phyloP scores from a whole-genome alignment of 2,888 invertebrate species.

The Agriotes lineatus region DNA sequence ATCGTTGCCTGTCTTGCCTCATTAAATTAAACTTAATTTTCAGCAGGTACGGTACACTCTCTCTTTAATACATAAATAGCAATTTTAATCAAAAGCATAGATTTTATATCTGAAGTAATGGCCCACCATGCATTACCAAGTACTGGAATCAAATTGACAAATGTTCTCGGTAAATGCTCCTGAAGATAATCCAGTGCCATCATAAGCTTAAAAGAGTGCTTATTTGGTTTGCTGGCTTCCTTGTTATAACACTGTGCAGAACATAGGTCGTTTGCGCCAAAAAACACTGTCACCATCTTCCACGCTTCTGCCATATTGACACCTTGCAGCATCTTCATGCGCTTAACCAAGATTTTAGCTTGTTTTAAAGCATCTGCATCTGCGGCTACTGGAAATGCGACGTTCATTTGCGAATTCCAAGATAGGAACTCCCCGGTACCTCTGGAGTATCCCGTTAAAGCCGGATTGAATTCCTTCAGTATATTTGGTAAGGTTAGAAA shows the following conservation, averaged over 20 bases:
- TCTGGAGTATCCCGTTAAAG: conserved; percentile 77
- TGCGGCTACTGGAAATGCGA: conserved; percentile 81
- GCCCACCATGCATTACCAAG: conserved; percentile 68
- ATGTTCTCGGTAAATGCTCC: conserved; percentile 74
- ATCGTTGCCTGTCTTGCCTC: too few species aligned
- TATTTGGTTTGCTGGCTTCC: conserved; percentile 71
- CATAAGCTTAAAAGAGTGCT: conserved; percentile 74
- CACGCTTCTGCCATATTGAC: conserved; percentile 75
- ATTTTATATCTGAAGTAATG: not conserved
- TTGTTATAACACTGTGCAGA: conserved; percentile 77
- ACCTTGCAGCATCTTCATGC: conserved; percentile 72
- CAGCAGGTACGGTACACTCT: too few species aligned
- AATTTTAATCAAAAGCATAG: not conserved
- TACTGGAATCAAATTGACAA: conserved; percentile 79
- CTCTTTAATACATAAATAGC: too few species aligned
- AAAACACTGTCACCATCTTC: conserved; percentile 83
- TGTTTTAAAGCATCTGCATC: conserved; percentile 79
- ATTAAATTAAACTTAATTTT: too few species aligned
- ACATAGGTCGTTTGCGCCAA: conserved; percentile 83
- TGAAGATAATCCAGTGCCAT: conserved; percentile 77
- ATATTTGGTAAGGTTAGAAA: conserved; percentile 81
- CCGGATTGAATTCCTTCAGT: conserved; percentile 79
- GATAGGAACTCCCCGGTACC: conserved; percentile 81
- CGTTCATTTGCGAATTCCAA: conserved; percentile 74
- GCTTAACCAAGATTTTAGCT: conserved; percentile 76